Conservation (phyloP, 2,113 vertebrate genomes). For the Lontra canadensis region DNA sequence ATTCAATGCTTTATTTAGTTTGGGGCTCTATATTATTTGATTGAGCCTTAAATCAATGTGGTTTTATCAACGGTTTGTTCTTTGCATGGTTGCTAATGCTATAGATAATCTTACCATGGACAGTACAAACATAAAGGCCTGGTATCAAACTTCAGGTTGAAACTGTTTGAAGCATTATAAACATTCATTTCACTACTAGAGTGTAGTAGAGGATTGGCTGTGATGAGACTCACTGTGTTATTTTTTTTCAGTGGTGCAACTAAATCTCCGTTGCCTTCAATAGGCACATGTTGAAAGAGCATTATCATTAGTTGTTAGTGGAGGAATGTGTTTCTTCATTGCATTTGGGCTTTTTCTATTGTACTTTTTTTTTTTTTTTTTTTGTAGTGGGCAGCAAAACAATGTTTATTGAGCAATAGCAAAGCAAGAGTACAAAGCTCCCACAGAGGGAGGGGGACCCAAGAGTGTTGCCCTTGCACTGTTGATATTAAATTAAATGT, state of each 20-base stretch:
- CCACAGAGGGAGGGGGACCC: background rate
- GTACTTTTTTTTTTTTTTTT: background rate
- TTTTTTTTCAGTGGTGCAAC: conserved; percentile 78
- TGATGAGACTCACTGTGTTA: conserved; percentile 77
- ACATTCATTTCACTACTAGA: conserved; percentile 82
- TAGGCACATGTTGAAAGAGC: conserved; percentile 79
- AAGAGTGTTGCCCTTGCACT: conserved; percentile 53
- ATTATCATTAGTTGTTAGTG: conserved; percentile 83
- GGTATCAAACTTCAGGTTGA: conserved; percentile 77
- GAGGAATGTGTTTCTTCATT: conserved; percentile 82
- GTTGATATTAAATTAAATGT: conserved; percentile 84
- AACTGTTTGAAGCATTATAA: conserved; percentile 78
- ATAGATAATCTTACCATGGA: conserved; percentile 81
- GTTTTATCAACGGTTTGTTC: conserved; percentile 84
- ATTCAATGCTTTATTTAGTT: conserved; percentile 79
- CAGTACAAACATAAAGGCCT: conserved; percentile 81
- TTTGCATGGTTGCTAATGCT: conserved; percentile 82
- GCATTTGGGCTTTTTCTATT: conserved; percentile 84
- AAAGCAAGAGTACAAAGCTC: background rate
- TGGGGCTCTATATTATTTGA: conserved; percentile 74
- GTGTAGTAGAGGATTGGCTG: conserved; percentile 82
- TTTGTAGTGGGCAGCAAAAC: background rate
- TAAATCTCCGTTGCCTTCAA: conserved; percentile 64
- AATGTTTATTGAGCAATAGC: background rate
- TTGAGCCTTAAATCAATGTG: conserved; percentile 81